A percentile compares a stretch with the other conserved stretches of the same genome.
Conservation (phyloP, 1,140 invertebrate species). For the Atta cephalotes region DNA sequence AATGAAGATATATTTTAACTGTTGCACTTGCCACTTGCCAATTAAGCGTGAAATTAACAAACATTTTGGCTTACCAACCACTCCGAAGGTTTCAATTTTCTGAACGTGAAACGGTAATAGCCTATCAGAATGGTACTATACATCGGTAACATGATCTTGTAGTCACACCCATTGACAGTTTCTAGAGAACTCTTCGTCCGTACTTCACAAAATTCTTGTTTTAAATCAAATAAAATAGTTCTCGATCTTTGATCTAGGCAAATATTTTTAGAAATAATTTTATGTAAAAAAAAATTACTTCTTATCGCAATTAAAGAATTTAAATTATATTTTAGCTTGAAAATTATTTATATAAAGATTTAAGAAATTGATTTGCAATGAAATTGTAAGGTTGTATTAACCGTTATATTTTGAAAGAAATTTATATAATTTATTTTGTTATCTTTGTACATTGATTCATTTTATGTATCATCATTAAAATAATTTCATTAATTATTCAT, state of each 20-base stretch:
- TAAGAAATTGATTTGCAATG: conserved; percentile 26
- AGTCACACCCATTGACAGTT: conserved; percentile 60
- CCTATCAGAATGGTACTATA: conserved; percentile 49
- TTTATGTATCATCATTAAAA: conserved; percentile 26
- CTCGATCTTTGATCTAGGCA: neutral
- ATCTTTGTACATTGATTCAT: conserved; percentile 50
- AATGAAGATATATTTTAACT: conserved; percentile 64
- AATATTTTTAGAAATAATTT: neutral
- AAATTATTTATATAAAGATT: conserved; percentile 11
- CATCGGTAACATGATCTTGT: conserved; percentile 62
- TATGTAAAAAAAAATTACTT: neutral
- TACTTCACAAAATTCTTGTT: neutral
- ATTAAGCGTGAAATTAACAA: conserved; percentile 73
- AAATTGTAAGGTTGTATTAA: conserved; percentile 24
- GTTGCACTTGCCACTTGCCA: conserved; percentile 41
- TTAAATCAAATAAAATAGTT: conserved; percentile 4
- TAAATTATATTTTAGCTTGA: neutral
- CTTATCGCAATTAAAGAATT: neutral
- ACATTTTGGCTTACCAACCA: conserved; percentile 57
- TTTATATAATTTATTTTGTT: conserved; percentile 53
- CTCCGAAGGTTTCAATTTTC: conserved; percentile 60
- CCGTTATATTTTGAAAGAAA: conserved; percentile 30
- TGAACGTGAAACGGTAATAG: conserved; percentile 48
- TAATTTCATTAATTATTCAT: conserved; percentile 59
- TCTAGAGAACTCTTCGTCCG: neutral